These are phyloP conservation scores for Florisuga fusca DNA, from an alignment of 2,797 vertebrate genomes.

Conservation along the genomic window DNA sequence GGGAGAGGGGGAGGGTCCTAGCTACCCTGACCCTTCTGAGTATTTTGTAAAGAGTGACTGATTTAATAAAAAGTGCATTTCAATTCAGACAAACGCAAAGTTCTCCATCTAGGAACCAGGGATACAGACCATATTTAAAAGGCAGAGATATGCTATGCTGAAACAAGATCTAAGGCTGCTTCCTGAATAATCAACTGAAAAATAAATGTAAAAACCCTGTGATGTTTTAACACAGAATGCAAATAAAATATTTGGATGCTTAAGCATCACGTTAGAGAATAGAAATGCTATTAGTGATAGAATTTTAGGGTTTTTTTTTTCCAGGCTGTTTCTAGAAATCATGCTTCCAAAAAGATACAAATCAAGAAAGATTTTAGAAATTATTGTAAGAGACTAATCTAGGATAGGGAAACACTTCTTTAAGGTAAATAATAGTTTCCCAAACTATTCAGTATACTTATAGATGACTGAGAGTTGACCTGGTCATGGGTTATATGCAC, in stretches of 20 bases:
- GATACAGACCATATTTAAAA: background rate
- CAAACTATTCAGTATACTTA: background rate
- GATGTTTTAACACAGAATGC: background rate
- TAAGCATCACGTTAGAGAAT: background rate
- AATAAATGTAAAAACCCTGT: background rate
- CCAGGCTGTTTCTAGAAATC: background rate
- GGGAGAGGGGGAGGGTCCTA: background rate
- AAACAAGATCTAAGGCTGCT: background rate
- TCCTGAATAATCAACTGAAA: background rate
- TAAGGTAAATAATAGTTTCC: background rate
- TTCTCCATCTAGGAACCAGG: background rate
- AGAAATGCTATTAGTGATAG: background rate
- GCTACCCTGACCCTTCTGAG: background rate
- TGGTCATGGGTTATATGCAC: background rate
- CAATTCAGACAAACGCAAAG: background rate
- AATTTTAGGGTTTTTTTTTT: background rate
- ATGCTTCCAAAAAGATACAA: background rate
- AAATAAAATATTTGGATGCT: background rate
- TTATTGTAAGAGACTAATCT: background rate
- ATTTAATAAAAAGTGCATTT: background rate
- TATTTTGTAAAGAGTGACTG: background rate
- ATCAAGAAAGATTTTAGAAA: background rate
- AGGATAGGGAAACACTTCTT: background rate
- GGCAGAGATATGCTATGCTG: background rate
- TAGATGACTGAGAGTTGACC: background rate